Evolutionary conservation across 2,888 invertebrate species (phyloP).

Genomic region (Amphipyra tragopoginis): DNA sequence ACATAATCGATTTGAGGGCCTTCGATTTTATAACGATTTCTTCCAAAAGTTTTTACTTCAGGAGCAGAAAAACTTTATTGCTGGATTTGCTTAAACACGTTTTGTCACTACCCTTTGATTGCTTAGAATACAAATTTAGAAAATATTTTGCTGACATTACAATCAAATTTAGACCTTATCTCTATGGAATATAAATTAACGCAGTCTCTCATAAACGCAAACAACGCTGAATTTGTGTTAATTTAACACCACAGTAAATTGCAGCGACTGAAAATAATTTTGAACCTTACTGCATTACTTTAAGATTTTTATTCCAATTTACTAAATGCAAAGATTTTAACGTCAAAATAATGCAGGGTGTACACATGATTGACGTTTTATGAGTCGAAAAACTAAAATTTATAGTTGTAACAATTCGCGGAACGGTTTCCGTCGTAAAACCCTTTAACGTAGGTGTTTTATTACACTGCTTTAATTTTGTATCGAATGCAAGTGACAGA

Average conservation of each 20-base stretch:
- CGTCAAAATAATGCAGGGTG: slow-evolving; percentile 62
- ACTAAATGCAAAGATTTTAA: slow-evolving; percentile 18
- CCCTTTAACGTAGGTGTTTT: slow-evolving; percentile 72
- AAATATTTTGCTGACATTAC: neutral
- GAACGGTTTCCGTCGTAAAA: slow-evolving; percentile 79
- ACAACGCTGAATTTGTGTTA: neutral
- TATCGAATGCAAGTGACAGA: slow-evolving; percentile 61
- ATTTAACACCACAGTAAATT: neutral
- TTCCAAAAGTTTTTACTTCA: slow-evolving; percentile 67
- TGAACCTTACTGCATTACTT: slow-evolving; percentile 9
- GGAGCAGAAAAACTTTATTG: slow-evolving; percentile 73
- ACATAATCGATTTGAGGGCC: slow-evolving; percentile 75
- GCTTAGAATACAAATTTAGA: slow-evolving; percentile 24
- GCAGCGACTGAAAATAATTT: neutral
- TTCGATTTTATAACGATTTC: slow-evolving; percentile 71
- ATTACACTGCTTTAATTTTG: slow-evolving; percentile 66
- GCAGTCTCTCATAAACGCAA: neutral
- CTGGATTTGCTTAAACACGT: slow-evolving; percentile 72
- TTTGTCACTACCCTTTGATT: slow-evolving; percentile 75
- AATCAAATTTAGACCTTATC: slow-evolving; percentile 56
- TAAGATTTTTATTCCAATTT: slow-evolving; percentile 31
- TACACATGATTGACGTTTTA: slow-evolving; percentile 82
- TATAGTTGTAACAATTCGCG: slow-evolving; percentile 82
- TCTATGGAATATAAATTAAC: slow-evolving; percentile 19
- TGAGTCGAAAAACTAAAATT: slow-evolving; percentile 76